phyloP scores from a whole-genome alignment of 1,140 invertebrate species.

The Parasteatoda tepidariorum region DNA sequence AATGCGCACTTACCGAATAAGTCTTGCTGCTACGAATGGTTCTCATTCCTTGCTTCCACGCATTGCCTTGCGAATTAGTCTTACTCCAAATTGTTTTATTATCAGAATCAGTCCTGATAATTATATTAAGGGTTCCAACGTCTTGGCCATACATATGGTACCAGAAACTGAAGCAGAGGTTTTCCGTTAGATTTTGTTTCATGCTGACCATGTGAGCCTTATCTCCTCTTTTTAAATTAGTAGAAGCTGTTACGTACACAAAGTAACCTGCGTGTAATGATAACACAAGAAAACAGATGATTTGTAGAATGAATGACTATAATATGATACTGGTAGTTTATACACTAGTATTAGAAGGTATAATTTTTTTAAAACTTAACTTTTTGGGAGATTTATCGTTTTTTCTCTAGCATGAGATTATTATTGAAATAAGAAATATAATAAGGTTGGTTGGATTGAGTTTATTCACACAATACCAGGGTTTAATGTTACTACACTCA shows the following conservation, averaged over 20 bases:
- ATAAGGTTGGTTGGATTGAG: too few relatives aligned
- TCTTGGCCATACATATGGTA: constrained; percentile 64
- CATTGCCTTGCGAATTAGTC: constrained; percentile 21
- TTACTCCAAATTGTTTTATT: constrained; percentile 30
- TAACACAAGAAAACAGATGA: too few relatives aligned
- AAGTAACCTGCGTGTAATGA: constrained; percentile 34
- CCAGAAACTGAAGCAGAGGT: constrained; percentile 61
- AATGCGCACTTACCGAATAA: constrained; percentile 7
- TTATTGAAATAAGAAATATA: too few relatives aligned
- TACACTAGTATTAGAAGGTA: too few relatives aligned
- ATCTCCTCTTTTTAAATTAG: neutral
- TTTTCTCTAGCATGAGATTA: too few relatives aligned
- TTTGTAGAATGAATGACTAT: too few relatives aligned
- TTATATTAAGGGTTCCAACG: constrained; percentile 62
- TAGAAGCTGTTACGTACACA: constrained; percentile 10
- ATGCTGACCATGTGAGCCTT: constrained; percentile 47
- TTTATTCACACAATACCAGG: too few relatives aligned
- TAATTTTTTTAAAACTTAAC: too few relatives aligned
- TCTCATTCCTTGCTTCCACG: constrained; percentile 18
- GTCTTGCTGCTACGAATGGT: neutral
- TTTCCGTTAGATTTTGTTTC: constrained; percentile 16
- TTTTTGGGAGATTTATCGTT: too few relatives aligned
- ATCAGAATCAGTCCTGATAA: neutral
- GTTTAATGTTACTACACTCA: too few relatives aligned
- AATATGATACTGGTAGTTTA: too few relatives aligned